These are phyloP conservation scores for Andrena minutula DNA, from an alignment of 2,888 invertebrate species.

Conservation along the genomic window DNA sequence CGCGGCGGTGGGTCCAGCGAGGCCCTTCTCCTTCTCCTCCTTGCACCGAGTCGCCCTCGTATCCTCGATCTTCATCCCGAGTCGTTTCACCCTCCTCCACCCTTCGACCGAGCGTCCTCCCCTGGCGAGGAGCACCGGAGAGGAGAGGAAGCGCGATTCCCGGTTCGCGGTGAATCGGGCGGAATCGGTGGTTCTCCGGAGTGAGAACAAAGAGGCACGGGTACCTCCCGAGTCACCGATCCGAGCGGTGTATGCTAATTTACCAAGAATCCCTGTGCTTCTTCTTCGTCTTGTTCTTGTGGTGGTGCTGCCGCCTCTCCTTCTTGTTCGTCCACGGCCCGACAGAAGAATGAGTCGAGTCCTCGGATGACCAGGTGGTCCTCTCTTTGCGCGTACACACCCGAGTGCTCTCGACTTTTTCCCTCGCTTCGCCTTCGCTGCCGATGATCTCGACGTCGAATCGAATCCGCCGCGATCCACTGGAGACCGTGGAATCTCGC, in stretches of 20 bases:
- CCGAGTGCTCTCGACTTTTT: constrained; percentile 62
- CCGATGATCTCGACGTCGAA: constrained; percentile 52
- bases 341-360: constrained; percentile 79
- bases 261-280: constrained; percentile 69
- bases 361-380: constrained; percentile 79
- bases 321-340: constrained; percentile 52
- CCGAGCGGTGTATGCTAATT: constrained; percentile 75
- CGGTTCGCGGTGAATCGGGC: constrained; percentile 14
- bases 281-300: constrained; percentile 50
- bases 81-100: neutral
- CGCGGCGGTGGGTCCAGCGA: constrained; percentile 83
- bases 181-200: constrained; percentile 31
- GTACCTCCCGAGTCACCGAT: constrained; percentile 53
- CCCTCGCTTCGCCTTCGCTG: constrained; percentile 41
- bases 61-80: neutral
- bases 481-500: constrained; percentile 1
- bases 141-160: constrained; percentile 3
- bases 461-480: constrained; percentile 35
- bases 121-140: neutral
- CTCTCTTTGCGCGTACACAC: constrained; percentile 63
- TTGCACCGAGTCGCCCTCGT: constrained; percentile 9
- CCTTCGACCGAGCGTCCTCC: neutral
- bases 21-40: constrained; percentile 43
- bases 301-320: constrained; percentile 21
- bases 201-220: constrained; percentile 70